Evolutionary conservation across 64 coral and sea anemone genomes (phyloP).

Genomic region (Acropora yongei): DNA sequence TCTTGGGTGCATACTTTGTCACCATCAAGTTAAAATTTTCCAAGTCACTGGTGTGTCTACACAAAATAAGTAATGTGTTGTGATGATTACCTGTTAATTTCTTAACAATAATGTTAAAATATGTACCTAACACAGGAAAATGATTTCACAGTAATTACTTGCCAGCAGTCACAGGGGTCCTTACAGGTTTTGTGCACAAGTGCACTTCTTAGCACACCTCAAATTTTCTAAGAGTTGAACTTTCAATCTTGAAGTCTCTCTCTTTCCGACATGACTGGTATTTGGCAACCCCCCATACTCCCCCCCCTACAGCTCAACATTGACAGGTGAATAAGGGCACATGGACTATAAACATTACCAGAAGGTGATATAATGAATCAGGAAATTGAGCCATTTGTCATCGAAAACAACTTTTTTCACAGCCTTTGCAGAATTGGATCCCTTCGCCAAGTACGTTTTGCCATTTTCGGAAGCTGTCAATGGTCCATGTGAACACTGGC

Average conservation of each 20-base stretch:
- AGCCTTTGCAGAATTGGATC: conserved; percentile 24
- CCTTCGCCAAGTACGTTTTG: conserved; percentile 37
- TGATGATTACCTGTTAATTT: no score
- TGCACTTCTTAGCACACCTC: no score
- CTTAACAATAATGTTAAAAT: background rate
- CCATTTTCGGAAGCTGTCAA: background rate
- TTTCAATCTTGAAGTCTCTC: no score
- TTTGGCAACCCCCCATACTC: no score
- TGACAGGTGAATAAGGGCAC: background rate
- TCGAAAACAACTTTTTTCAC: conserved; percentile 42
- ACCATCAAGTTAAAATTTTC: conserved; percentile 40
- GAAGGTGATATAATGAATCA: conserved; percentile 49
- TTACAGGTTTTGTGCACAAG: no score
- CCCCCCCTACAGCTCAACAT: background rate
- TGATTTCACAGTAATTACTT: no score
- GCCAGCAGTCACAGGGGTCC: no score
- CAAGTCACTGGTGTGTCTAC: conserved; percentile 31
- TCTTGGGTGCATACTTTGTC: conserved; percentile 44
- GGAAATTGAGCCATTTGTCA: conserved; percentile 5
- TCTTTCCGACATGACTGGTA: no score
- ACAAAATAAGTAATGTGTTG: background rate
- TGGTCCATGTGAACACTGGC: background rate
- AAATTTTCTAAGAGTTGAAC: no score
- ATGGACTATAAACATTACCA: conserved; percentile 10
- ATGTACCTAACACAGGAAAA: background rate